A percentile compares a stretch with the other conserved stretches of the same genome.
phyloP scores from a whole-genome alignment of 2,113 vertebrate genomes.

The Felis catus region DNA sequence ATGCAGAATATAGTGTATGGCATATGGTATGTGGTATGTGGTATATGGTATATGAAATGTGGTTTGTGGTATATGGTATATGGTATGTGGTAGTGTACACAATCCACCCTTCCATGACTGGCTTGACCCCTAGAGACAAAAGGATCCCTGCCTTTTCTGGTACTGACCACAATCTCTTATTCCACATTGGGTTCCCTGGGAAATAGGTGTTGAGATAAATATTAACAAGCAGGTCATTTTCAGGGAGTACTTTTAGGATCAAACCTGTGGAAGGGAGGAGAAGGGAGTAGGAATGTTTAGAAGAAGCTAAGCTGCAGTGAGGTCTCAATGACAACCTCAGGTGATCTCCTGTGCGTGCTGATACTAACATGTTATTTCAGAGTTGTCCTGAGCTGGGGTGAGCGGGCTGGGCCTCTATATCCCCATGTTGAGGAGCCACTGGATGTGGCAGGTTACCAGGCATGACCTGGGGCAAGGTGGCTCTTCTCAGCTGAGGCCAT shows the following conservation, averaged over 20 bases:
- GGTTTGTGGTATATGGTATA: not conserved
- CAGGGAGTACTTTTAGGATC: not conserved
- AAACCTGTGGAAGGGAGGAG: not conserved
- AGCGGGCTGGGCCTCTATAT: not conserved
- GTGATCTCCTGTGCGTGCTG: fast-evolving
- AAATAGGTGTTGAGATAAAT: not conserved
- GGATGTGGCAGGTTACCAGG: not conserved
- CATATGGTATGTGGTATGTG: too few relatives aligned
- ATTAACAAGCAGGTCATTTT: not conserved
- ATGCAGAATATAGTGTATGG: too few relatives aligned
- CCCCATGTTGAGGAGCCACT: not conserved
- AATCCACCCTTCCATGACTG: not conserved
- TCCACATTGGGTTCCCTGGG: not conserved
- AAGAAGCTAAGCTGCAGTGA: not conserved
- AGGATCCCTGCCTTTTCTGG: not conserved
- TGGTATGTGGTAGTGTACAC: not conserved
- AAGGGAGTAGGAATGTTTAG: not conserved
- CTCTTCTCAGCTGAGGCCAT: not conserved
- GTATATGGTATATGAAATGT: not conserved
- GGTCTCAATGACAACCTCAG: not conserved
- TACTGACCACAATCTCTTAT: not conserved
- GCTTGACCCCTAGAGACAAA: not conserved
- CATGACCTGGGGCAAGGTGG: not conserved
- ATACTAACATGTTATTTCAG: not conserved
- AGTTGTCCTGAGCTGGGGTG: not conserved